Conservation (phyloP, 2,888 invertebrate genomes). For the Listrodromus nycthemerus region DNA sequence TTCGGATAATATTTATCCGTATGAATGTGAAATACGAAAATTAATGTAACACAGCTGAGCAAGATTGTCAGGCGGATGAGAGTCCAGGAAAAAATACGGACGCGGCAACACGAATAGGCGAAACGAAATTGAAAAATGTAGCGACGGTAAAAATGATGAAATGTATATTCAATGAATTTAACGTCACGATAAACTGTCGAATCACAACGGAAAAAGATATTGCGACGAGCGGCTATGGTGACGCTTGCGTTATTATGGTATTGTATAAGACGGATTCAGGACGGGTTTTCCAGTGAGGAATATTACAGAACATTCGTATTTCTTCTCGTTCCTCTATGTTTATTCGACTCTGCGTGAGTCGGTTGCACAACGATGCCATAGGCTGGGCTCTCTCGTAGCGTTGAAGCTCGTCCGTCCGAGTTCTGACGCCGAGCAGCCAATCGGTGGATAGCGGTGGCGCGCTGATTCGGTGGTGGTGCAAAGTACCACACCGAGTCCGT, state of each 20-base stretch:
- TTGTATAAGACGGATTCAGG: not conserved
- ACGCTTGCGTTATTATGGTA: not conserved
- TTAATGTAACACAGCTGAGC: not conserved
- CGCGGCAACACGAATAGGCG: not conserved
- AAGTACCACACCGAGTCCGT: not conserved
- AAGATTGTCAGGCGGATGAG: not conserved
- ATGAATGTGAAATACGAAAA: not conserved
- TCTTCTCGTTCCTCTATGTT: slow-evolving; percentile 21
- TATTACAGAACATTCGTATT: slow-evolving; percentile 38
- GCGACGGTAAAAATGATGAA: not conserved
- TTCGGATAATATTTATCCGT: not conserved
- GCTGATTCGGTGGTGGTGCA: not conserved
- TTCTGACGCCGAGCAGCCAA: slow-evolving; percentile 2
- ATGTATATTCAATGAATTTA: not conserved
- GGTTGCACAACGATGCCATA: slow-evolving; percentile 14
- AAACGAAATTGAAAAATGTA: not conserved
- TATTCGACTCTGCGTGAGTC: not conserved
- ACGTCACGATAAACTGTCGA: not conserved
- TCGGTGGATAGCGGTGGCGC: not conserved
- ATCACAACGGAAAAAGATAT: not conserved
- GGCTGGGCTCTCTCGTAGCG: not conserved
- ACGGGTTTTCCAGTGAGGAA: not conserved
- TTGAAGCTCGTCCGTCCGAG: not conserved
- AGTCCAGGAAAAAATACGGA: not conserved
- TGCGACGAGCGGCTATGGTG: not conserved